phyloP scores from a whole-genome alignment of 1,140 invertebrate genomes.

The Cotesia chilonis region DNA sequence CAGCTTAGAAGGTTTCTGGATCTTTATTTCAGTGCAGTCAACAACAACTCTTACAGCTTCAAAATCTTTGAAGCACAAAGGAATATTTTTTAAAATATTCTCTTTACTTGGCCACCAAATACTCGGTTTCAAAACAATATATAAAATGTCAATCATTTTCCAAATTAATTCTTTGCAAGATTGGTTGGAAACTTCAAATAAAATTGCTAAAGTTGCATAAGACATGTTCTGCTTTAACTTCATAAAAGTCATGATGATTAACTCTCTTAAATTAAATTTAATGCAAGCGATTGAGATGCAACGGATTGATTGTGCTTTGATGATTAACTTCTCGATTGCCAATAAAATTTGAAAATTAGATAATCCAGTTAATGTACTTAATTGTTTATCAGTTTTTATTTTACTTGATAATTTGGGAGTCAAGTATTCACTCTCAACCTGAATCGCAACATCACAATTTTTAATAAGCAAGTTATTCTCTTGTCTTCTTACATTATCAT shows the following conservation, averaged over 20 bases:
- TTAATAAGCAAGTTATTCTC: not conserved
- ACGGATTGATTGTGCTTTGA: not conserved
- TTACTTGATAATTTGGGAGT: conserved; percentile 14
- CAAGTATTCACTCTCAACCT: conserved; percentile 25
- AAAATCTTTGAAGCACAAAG: conserved; percentile 47
- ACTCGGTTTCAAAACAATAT: conserved; percentile 31
- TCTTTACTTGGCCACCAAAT: conserved; percentile 40
- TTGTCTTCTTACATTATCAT: no score
- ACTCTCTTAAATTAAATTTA: not conserved
- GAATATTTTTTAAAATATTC: conserved; percentile 41
- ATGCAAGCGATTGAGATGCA: not conserved
- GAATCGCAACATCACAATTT: conserved; percentile 20
- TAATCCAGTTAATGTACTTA: conserved; percentile 34
- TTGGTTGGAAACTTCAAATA: conserved; percentile 28
- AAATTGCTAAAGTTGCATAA: conserved; percentile 34
- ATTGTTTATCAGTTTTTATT: conserved; percentile 23
- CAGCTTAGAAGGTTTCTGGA: conserved; percentile 35
- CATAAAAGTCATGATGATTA: no score
- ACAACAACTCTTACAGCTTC: conserved; percentile 43
- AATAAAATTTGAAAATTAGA: conserved; percentile 25
- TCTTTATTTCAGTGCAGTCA: conserved; percentile 44
- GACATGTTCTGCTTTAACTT: conserved; percentile 39
- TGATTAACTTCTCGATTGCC: conserved; percentile 23
- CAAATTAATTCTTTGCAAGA: conserved; percentile 39
- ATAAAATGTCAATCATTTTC: conserved; percentile 36